These are phyloP conservation scores for Cotesia glomerata DNA, from an alignment of 1,140 invertebrate genomes.

Conservation along the genomic window DNA sequence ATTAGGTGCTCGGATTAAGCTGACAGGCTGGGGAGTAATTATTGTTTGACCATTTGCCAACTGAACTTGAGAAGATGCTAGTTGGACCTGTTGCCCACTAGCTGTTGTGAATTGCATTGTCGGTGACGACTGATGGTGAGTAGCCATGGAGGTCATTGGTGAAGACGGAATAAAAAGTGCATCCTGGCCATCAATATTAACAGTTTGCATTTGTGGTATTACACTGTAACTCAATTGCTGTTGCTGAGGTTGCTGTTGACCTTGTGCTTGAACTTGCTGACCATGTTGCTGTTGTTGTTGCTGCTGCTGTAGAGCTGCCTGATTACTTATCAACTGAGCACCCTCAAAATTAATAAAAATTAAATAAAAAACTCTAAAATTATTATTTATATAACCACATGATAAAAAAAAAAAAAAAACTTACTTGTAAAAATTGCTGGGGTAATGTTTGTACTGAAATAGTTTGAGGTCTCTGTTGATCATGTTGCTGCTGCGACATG, in stretches of 20 bases:
- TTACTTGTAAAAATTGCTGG: constrained; percentile 65
- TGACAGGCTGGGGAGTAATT: constrained; percentile 61
- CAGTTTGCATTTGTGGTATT: constrained; percentile 79
- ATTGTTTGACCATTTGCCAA: constrained; percentile 63
- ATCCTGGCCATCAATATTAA: constrained; percentile 92
- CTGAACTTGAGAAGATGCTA: constrained; percentile 66
- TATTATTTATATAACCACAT: not conserved
- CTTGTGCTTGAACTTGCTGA: constrained; percentile 53
- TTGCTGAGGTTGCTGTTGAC: constrained; percentile 60
- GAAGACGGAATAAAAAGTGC: constrained; percentile 83
- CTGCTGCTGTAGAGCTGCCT: constrained; percentile 55
- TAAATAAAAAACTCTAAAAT: not conserved
- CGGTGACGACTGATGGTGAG: constrained; percentile 55
- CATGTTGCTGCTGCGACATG: constrained; percentile 56
- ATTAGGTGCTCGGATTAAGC: constrained; percentile 61
- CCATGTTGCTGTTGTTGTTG: constrained; percentile 63
- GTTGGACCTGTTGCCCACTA: constrained; percentile 63
- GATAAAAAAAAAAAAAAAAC: constrained; percentile 3
- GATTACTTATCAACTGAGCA: constrained; percentile 54
- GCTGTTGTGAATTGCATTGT: constrained; percentile 58
- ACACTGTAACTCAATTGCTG: constrained; percentile 70
- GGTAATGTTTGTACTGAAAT: constrained; percentile 66
- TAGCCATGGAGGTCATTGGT: constrained; percentile 53
- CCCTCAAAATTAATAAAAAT: constrained; percentile 37
- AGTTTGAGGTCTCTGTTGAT: constrained; percentile 58